Conservation (phyloP, 1,140 invertebrate species). For the Penaeus indicus region DNA sequence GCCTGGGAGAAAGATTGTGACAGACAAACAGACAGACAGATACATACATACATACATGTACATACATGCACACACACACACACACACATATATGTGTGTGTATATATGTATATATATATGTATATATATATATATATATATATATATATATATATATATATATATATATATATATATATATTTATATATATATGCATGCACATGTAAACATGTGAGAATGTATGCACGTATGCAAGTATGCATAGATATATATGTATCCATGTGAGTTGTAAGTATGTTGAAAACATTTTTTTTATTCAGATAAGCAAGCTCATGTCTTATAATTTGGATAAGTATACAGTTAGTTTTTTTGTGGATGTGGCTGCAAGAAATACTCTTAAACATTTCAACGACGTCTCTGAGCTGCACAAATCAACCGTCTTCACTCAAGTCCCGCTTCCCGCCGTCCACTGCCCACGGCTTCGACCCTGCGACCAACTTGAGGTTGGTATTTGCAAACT, state of each 20-base stretch:
- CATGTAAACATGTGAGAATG: neutral
- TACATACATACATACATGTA: constrained; percentile 1
- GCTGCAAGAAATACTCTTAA: no score
- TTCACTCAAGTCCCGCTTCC: no score
- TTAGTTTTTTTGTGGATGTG: no score
- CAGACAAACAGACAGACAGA: neutral
- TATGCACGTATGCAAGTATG: neutral
- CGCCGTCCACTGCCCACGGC: no score
- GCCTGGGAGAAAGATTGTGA: no score
- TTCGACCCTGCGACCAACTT: no score
- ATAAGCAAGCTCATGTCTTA: no score
- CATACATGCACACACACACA: neutral
- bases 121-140: neutral
- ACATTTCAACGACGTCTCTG: no score
- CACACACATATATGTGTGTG: neutral
- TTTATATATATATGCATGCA: constrained; percentile 4
- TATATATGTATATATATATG: neutral
- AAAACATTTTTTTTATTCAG: neutral
- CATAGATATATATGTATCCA: constrained; percentile 1
- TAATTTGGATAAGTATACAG: neutral
- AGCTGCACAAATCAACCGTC: no score
- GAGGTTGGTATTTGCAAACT: no score
- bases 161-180: constrained; percentile 30
- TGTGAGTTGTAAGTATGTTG: neutral
- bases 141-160: constrained; percentile 20